Evolutionary conservation across 2,888 invertebrate genomes (phyloP).

Genomic region (Eristalis pertinax): DNA sequence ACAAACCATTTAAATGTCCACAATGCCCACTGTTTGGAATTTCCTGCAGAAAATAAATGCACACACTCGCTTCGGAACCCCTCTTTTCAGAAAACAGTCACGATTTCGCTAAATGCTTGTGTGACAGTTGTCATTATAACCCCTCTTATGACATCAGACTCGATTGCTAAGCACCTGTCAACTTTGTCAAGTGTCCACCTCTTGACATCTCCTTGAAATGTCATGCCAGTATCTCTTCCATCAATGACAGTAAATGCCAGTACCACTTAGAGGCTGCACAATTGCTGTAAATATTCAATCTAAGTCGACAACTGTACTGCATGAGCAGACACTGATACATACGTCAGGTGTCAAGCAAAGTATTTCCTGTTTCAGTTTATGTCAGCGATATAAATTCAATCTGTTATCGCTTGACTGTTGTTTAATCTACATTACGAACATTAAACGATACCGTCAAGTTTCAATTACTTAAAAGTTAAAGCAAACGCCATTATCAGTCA

Average conservation of each 20-base stretch:
- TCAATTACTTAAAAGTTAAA: neutral
- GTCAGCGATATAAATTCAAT: neutral
- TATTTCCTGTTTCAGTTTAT: neutral
- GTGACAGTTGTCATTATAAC: neutral
- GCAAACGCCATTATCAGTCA: neutral
- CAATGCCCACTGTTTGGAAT: too few relatives aligned
- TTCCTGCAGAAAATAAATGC: too few relatives aligned
- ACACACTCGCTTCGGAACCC: too few relatives aligned
- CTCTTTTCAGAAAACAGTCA: too few relatives aligned
- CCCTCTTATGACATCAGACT: neutral
- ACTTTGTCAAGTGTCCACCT: neutral
- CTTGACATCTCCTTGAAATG: neutral
- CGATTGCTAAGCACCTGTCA: neutral
- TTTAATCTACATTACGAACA: neutral
- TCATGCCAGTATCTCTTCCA: neutral
- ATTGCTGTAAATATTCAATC: neutral
- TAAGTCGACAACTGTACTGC: neutral
- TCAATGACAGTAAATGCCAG: neutral
- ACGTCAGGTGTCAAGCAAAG: neutral
- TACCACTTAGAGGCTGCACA: neutral
- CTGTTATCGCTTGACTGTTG: neutral
- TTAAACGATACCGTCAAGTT: neutral
- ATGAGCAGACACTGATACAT: neutral
- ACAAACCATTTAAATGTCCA: too few relatives aligned
- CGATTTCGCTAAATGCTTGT: neutral